Evolutionary conservation across 2,797 vertebrate species (phyloP), one percentile per base, ranked within the genome.

Genomic region (Rhabdomys pumilio): DNA sequence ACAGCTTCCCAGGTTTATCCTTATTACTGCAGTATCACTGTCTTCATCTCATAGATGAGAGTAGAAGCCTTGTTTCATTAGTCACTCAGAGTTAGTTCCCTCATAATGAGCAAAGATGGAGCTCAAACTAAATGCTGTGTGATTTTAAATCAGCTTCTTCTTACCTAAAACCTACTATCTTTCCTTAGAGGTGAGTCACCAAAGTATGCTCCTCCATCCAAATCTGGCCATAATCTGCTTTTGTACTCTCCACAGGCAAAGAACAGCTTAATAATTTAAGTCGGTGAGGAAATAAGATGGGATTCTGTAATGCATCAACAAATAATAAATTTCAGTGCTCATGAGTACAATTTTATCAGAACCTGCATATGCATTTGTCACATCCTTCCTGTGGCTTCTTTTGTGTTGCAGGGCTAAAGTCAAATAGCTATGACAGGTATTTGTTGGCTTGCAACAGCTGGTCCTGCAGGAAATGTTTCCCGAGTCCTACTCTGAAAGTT

Each of bases 351-450:
- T 61, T 86, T 73, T 87, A 55, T 61, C 11, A 47, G 19, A 65
- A 65, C 9, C 15, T 59, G 7, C 19, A 93, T 17, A 53, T 31
- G 65, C 29, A 75, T 22, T 72, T 13, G 2, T 44, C 79, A 55
- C 57, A 17, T 76, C 79, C 65, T 97, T 95, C 75, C 75, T 69
- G 20, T 69, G 41, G 34, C 19, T 77, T 96, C 53, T 96, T 92
- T 72, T 85, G 38, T 73, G 13, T 47, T 91, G 20, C 1, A 50
- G 12, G 2, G 69, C 31, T 38, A 90, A 81, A 57, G 29, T n/a
- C 61, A 47, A 87, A 55, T 44, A 73, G 24, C 1, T 90, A 22
- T 53, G 53, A 67, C 7, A 72, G 15, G 69, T 47, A 41, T 69
- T 7, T 50, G 31, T 41, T 84, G 77, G 20, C 9, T 7, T 10